A percentile compares a stretch with the other conserved stretches of the same genome.
Conservation (phyloP, 2,888 invertebrate genomes). For the Pediacus dermestoides region DNA sequence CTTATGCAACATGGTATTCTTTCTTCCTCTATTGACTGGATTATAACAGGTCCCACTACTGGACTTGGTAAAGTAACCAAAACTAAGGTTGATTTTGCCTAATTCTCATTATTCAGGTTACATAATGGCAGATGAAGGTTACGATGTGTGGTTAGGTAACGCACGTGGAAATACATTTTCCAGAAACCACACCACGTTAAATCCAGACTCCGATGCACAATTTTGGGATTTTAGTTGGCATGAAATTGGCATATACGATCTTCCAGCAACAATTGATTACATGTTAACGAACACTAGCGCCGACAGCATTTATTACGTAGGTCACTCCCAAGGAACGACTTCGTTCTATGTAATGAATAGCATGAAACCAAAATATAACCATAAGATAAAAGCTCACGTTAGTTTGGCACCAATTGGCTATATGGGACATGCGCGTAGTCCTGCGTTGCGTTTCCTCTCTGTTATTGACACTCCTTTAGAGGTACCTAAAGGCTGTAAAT, state of each 20-base stretch:
- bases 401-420: background rate
- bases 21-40: background rate
- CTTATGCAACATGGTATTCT: slow-evolving; percentile 1
- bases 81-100: background rate
- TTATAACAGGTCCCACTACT: background rate
- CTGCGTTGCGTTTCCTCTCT: too few relatives aligned
- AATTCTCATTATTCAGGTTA: background rate
- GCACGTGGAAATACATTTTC: background rate
- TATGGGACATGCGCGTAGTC: too few relatives aligned
- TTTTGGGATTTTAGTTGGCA: slow-evolving; percentile 2
- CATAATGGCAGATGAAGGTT: background rate
- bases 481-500: too few relatives aligned
- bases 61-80: background rate
- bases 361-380: background rate
- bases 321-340: slow-evolving; percentile 1
- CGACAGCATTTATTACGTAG: background rate
- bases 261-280: background rate
- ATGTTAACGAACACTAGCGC: background rate
- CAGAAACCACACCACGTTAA: background rate
- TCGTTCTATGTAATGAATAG: background rate
- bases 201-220: background rate
- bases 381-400: background rate
- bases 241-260: background rate
- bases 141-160: background rate
- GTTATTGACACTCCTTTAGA: too few relatives aligned